phyloP scores from a whole-genome alignment of 2,113 vertebrate species.

The Parotia lawesii region DNA sequence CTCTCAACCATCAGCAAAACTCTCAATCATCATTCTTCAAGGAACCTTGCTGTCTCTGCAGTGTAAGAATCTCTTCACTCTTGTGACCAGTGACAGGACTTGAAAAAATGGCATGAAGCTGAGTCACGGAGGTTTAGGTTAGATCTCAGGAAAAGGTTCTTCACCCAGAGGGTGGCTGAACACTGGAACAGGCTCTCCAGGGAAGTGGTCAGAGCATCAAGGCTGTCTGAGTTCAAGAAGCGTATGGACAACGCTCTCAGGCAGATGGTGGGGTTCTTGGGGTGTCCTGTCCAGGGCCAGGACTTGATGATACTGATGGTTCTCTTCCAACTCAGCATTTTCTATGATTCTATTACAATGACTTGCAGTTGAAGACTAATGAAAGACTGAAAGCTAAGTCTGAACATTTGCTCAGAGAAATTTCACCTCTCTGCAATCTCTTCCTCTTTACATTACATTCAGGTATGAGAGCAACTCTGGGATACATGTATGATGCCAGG shows the following conservation, averaged over 20 bases:
- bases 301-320: neutral
- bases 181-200: neutral
- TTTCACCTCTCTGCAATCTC: neutral
- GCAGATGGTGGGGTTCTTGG: neutral
- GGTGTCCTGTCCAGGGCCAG: neutral
- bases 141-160: neutral
- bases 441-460: neutral
- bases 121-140: neutral
- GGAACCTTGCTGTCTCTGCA: neutral
- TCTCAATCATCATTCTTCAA: neutral
- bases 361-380: neutral
- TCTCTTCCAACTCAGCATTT: neutral
- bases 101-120: neutral
- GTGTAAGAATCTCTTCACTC: neutral
- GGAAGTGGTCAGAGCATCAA: neutral
- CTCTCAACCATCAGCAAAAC: neutral
- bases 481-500: fast-evolving
- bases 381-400: neutral
- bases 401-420: neutral
- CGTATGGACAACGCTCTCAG: neutral
- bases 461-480: neutral
- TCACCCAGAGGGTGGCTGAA: neutral
- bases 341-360: neutral
- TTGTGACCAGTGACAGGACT: neutral
- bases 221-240: neutral